Evolutionary conservation across 2,113 vertebrate genomes (phyloP).

Genomic region (Tyrannus savana): DNA sequence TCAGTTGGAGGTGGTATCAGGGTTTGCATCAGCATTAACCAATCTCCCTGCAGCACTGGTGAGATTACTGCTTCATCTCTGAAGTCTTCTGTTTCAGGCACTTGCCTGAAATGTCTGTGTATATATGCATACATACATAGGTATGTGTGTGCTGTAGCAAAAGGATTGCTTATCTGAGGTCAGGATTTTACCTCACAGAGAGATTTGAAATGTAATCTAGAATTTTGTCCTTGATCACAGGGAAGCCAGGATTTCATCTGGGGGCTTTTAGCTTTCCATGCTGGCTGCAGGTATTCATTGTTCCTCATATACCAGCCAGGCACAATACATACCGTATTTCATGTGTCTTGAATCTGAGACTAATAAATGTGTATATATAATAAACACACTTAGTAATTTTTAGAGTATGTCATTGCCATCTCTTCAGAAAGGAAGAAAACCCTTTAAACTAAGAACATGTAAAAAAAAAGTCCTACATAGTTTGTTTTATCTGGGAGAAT

Average conservation of each 20-base stretch:
- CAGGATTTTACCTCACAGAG: neutral
- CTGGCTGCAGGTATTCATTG: neutral
- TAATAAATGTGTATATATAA: neutral
- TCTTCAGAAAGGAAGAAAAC: neutral
- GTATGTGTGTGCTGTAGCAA: neutral
- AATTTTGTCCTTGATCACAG: neutral
- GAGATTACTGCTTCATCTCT: neutral
- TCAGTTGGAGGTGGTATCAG: neutral
- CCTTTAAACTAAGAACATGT: neutral
- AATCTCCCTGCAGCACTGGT: neutral
- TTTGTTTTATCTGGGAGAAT: neutral
- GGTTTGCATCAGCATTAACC: neutral
- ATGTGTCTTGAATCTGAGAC: neutral
- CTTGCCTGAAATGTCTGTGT: neutral
- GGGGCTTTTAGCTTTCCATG: neutral
- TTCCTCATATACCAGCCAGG: neutral
- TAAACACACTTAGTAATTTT: neutral
- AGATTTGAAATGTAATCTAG: neutral
- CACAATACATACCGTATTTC: no score
- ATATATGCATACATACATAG: neutral
- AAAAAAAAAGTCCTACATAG: neutral
- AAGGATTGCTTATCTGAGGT: neutral
- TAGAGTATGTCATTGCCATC: neutral
- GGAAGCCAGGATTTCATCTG: neutral
- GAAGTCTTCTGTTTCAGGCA: neutral